phyloP scores from a whole-genome alignment of 2,888 invertebrate genomes.

The Yponomeuta cagnagella region DNA sequence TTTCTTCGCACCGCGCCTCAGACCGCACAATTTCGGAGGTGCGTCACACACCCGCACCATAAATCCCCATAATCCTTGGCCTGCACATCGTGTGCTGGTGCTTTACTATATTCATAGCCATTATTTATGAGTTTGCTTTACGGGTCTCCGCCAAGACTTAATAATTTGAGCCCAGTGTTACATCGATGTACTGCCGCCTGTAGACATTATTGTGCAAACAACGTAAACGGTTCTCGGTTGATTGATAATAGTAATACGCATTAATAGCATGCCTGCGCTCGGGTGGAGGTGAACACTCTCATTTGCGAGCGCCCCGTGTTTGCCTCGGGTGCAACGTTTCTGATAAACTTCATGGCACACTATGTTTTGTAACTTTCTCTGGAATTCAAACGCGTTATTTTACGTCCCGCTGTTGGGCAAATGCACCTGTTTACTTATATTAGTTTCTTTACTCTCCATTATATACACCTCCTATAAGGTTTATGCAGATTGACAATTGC shows the following conservation, averaged over 20 bases:
- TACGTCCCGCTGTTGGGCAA: not conserved
- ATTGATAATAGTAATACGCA: conserved; percentile 15
- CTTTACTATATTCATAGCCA: conserved; percentile 53
- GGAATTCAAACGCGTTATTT: not conserved
- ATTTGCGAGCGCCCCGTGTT: not conserved
- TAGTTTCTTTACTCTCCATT: too few relatives aligned
- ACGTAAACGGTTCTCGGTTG: conserved; percentile 12
- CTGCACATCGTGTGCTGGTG: conserved; percentile 45
- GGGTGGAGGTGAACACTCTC: not conserved
- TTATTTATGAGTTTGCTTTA: conserved; percentile 63
- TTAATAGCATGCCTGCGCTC: conserved; percentile 6
- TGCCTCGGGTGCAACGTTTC: not conserved
- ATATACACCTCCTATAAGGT: too few relatives aligned
- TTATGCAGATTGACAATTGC: too few relatives aligned
- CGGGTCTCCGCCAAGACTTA: conserved; percentile 55
- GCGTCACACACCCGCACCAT: conserved; percentile 65
- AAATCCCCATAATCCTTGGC: conserved; percentile 66
- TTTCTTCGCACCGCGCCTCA: conserved; percentile 42
- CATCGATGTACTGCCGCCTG: conserved; percentile 38
- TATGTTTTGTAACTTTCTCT: not conserved
- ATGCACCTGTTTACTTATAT: not conserved
- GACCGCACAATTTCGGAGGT: conserved; percentile 28
- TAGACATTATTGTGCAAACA: conserved; percentile 35
- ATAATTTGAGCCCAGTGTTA: conserved; percentile 39
- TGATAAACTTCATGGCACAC: not conserved